A percentile compares a stretch with the other conserved stretches of the same genome.
Evolutionary conservation across 2,888 invertebrate species (phyloP).

Genomic region (Oithona nana): DNA sequence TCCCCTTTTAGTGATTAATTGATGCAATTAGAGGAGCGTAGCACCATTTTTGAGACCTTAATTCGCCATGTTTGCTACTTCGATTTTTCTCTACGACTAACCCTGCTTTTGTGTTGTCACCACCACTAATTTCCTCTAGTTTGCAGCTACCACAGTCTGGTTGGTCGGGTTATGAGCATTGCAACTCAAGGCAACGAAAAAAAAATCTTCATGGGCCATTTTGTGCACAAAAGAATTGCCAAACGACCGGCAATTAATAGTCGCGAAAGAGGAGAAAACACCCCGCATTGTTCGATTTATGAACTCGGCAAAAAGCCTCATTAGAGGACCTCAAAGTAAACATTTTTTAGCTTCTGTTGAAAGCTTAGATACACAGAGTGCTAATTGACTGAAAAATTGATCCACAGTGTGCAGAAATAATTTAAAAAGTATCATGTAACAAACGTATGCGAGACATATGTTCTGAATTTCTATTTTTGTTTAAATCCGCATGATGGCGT

Average conservation of each 20-base stretch:
- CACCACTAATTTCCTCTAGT: not conserved
- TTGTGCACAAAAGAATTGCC: not conserved
- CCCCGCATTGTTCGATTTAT: not conserved
- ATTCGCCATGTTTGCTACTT: not conserved
- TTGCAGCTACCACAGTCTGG: no score
- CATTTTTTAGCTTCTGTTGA: no score
- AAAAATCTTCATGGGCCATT: not conserved
- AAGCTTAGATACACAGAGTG: no score
- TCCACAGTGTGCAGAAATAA: no score
- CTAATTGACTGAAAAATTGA: no score
- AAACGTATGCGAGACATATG: no score
- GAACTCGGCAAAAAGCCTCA: not conserved
- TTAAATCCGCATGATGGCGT: no score
- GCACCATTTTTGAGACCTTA: not conserved
- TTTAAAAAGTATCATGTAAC: no score
- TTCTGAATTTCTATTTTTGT: no score
- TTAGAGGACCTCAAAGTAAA: no score
- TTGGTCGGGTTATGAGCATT: no score
- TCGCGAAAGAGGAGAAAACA: not conserved
- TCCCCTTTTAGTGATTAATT: not conserved
- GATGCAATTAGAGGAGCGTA: not conserved
- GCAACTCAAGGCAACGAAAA: not conserved
- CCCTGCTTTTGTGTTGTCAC: not conserved
- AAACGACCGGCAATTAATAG: not conserved
- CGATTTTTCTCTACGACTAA: not conserved